Base-by-base conservation (phyloP, 2,888 invertebrate species). In the Ectemnius continuus region DNA sequence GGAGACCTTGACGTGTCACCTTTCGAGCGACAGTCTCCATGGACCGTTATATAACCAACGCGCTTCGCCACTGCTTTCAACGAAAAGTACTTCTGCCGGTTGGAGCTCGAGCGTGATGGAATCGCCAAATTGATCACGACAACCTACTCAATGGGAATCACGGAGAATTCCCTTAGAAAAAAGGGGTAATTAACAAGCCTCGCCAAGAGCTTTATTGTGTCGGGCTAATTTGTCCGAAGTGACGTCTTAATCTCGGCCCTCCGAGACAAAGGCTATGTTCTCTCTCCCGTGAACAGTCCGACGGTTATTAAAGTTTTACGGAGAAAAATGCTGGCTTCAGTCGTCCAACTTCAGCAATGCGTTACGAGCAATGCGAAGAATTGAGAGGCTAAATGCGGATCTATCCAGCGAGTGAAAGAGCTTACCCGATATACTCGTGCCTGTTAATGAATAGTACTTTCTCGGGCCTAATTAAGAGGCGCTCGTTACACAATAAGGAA, bases 391-490 rank as follows among this genome's bases (percentile, higher is more conserved):
- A 23, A 76, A 67, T 46, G 52, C 58, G 66, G 52, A 61, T 65
- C 63, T 68, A 66, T 70, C 36, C 59, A 4, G 47, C 18, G 45
- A 45, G 61, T 46, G 46, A n/a, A 26, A 13, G 14, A 14, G 11
- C 36, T 64, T 36, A 13, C 5, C 14, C 20, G 13, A 4, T 11
- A 3, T 4, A 16, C 14, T 1, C 11, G 46, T 20, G 16, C 16
- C 1, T 13, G 36, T 20, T 52, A 60, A 67, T 66, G 61, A 62
- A 62, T 61, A 16, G 0, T 14, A 48, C 56, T 8, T 59, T 26
- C 62, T 5, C 36, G 1, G 11, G 13, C 23, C 8, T 68, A 70
- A 80, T 79, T 79, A 66, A 79, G 72, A 72, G 23, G 18, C 56
- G 6, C 62, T 20, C 13, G 16, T 52, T 56, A 58, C 62, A 14